Evolutionary conservation across 2,888 invertebrate species (phyloP).

Genomic region (Congeria kusceri): DNA sequence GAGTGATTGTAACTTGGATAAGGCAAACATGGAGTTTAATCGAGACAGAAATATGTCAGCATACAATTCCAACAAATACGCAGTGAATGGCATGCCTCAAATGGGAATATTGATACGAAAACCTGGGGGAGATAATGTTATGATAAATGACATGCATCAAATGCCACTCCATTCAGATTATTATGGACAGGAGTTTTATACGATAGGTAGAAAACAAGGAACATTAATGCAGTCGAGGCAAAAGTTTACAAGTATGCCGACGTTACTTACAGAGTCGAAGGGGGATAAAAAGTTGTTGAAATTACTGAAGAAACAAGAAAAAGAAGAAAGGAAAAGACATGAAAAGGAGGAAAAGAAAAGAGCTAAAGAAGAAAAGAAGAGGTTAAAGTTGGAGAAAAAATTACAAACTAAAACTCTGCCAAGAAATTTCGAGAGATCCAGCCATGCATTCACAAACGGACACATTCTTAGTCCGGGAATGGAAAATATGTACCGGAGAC

Average conservation of each 20-base stretch:
- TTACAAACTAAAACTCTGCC: slow-evolving; percentile 71
- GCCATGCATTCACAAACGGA: slow-evolving; percentile 64
- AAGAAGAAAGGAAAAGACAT: slow-evolving; percentile 73
- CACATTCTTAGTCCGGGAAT: slow-evolving; percentile 54
- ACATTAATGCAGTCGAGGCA: slow-evolving; percentile 69
- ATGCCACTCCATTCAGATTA: slow-evolving; percentile 19
- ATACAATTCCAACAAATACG: slow-evolving; percentile 26
- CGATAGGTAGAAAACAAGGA: slow-evolving; percentile 61
- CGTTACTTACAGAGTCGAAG: slow-evolving; percentile 68
- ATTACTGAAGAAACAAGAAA: slow-evolving; percentile 74
- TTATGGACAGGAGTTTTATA: slow-evolving; percentile 46
- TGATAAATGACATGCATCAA: slow-evolving; percentile 62
- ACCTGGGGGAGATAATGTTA: slow-evolving; percentile 62
- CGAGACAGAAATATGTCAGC: slow-evolving; percentile 30
- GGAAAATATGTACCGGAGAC: slow-evolving; percentile 71
- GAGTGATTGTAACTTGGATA: slow-evolving; percentile 58
- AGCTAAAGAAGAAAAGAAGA: slow-evolving; percentile 77
- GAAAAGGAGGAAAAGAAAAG: slow-evolving; percentile 75
- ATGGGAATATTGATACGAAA: slow-evolving; percentile 61
- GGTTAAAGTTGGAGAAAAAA: slow-evolving; percentile 74
- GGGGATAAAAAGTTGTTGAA: slow-evolving; percentile 75
- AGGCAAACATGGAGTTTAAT: slow-evolving; percentile 50
- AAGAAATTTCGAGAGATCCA: slow-evolving; percentile 64
- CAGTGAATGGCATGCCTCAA: slow-evolving; percentile 50
- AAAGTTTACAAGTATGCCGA: slow-evolving; percentile 78